Evolutionary conservation across 1,140 invertebrate genomes (phyloP), one percentile per base, ranked within the genome.

Genomic region (Bemisia tabaci): DNA sequence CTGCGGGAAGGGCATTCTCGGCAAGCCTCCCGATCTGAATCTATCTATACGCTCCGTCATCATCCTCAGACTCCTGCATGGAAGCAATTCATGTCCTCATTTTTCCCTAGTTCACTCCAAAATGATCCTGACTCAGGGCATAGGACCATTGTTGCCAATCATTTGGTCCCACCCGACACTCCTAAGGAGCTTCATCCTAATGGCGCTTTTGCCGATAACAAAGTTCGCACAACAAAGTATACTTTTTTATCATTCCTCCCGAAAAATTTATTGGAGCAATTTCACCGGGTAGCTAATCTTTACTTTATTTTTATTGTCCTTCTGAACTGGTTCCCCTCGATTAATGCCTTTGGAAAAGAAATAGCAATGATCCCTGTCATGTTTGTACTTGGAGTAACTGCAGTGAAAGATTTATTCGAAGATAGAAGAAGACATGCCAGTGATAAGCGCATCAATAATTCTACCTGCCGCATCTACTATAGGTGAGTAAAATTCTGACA

Each of bases 241-340:
- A 96, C 93, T 5, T 73, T 92, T 33, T 79, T 97, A 33, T 95
- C 90, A 73, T 98, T 98, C 79, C 80, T 98, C 72, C 95, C 95
- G 12, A 94, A 96, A 76, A 98, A 98, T 80, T 78, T 99, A 24
- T 85, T 98, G 76, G 96, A 98, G 80, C 96, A 99, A 79, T 98
- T 98, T 80, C 94, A 95, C 79, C 85, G 94, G 26, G 92, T 97
- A 74, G 96, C 96, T 58, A 99, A 99, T 82, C 82, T 98, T 68
- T 98, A 98, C 80, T 99, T 99, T 80, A 89, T 98, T 73, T 92
- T 95, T 75, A 97, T 98, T 72, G 92, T 97, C 65, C 80, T 97
- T 68, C 81, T 96, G 60, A 97, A 98, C 79, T 97, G 92, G 91
- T 86, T 97, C 72, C 94, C 94, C 5, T 84, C 86, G 17, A 91